A percentile compares a stretch with the other conserved stretches of the same genome.
These are phyloP conservation scores for Myotis daubentonii DNA, from an alignment of 2,797 vertebrate genomes.

Conservation along the genomic window DNA sequence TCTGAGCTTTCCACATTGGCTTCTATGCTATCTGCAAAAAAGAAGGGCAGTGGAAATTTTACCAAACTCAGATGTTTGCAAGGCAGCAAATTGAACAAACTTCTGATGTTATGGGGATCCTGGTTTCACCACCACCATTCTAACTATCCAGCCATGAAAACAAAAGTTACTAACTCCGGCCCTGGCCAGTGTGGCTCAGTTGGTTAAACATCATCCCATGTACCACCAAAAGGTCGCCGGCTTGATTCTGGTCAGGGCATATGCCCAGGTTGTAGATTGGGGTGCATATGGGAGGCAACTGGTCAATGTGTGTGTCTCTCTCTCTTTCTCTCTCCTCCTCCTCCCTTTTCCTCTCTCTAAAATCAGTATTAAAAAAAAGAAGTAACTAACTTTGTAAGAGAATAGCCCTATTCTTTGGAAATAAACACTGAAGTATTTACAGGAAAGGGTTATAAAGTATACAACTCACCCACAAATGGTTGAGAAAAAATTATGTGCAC, in stretches of 20 bases:
- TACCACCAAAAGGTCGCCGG: not conserved
- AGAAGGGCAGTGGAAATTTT: slow-evolving; percentile 1
- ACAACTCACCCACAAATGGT: not conserved
- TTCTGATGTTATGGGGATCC: not conserved
- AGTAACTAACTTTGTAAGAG: slow-evolving; percentile 25
- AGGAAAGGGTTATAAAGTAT: not conserved
- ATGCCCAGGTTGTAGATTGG: not conserved
- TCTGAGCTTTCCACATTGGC: slow-evolving; percentile 97
- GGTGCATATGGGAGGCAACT: not conserved
- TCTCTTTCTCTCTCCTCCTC: not conserved
- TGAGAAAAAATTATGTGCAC: slow-evolving; percentile 18
- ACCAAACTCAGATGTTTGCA: slow-evolving; percentile 38
- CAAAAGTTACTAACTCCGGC: not conserved
- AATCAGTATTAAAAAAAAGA: not conserved
- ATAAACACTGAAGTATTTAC: slow-evolving; percentile 49
- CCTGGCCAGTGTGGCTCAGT: not conserved
- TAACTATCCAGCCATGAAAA: slow-evolving; percentile 22
- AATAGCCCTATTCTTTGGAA: slow-evolving; percentile 34
- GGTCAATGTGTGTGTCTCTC: not conserved
- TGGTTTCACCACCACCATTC: not conserved
- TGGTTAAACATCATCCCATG: not conserved
- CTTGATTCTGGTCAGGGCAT: not conserved
- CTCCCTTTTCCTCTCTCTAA: not conserved
- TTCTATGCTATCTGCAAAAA: slow-evolving; percentile 94
- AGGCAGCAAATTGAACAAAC: not conserved